Evolutionary conservation across 2,797 vertebrate species (phyloP), one percentile per base, ranked within the genome.

Genomic region (Channallabes apus): DNA sequence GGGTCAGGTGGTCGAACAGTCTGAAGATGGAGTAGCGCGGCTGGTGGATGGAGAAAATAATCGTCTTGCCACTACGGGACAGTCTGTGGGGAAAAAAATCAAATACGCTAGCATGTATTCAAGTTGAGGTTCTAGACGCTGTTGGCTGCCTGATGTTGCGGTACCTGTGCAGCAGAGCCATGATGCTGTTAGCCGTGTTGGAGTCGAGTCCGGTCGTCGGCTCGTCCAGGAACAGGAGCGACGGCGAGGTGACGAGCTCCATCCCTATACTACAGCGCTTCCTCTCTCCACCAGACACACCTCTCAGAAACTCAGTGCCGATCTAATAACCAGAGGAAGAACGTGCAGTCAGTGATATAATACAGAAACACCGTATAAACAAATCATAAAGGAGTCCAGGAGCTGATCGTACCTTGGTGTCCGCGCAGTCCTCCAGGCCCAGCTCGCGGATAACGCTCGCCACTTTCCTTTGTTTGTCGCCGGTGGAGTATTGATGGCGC

Each of bases 11-110:
- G 90, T 96, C 95, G 82, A 96, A 95, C 83, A 91, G 91, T 82
- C 54, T 93, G 91, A 95, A 96, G 92, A 96, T 96, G 87, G 95
- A 95, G 88, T 94, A 96, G 17, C 95, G 94, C 3, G 95, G 95
- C 88, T 96, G 95, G 88, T 96, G 95, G 88, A 96, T 96, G 89
- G 95, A 96, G 92, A 96, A 95, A 88, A 96, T 94, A 29, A 96
- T 93, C 3, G 95, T 96, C 90, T 93, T 94, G 0, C 94, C 93
- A 77, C 83, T 91, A 62, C 92, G 91, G 85, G 95, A 95, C 86
- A 96, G 82, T 67, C 95, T 96, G 29, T 11, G 67, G 41, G 41
- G 54, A 9, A 58, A 77, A 18, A 76, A 64, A 8, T 29, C 29
- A 7, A 6, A 35, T 6, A 8, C 7, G 65, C 65, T 35, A 18